Conservation (phyloP, 92 coral and sea anemone species). For the Porites evermanni region DNA sequence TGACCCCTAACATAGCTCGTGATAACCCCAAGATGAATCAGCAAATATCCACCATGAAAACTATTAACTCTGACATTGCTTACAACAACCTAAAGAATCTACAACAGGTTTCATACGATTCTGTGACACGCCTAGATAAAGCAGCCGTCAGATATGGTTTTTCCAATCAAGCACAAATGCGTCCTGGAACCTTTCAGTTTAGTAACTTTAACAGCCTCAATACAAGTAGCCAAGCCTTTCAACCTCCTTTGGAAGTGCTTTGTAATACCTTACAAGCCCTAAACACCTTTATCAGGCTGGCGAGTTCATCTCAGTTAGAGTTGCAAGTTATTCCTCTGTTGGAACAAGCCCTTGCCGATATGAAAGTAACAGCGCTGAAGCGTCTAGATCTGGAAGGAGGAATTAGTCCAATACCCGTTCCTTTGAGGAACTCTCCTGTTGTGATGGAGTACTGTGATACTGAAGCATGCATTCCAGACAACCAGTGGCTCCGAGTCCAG, state of each 20-base stretch:
- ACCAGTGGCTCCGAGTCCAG: neutral
- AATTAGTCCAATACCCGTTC: neutral
- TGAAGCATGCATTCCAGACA: neutral
- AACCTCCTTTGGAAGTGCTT: constrained; percentile 25
- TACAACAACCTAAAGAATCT: neutral
- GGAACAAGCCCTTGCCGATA: constrained; percentile 31
- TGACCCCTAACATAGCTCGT: neutral
- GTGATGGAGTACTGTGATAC: constrained; percentile 31
- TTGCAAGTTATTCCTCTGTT: constrained; percentile 30
- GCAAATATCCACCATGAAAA: neutral
- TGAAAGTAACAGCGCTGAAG: constrained; percentile 28
- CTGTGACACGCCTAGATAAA: constrained; percentile 10
- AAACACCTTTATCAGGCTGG: constrained; percentile 5
- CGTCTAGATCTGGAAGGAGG: constrained; percentile 14
- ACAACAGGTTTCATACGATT: neutral
- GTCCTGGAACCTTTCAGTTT: neutral
- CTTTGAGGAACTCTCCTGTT: constrained; percentile 4
- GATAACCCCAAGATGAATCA: neutral
- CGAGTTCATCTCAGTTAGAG: constrained; percentile 14
- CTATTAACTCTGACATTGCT: neutral
- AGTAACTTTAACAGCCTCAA: neutral
- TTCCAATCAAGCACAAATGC: constrained; percentile 13
- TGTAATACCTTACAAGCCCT: constrained; percentile 27
- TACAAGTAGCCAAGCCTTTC: neutral
- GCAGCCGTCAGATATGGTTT: neutral